Conservation (phyloP, 2,888 invertebrate genomes). For the Caenorhabditis sp. region DNA sequence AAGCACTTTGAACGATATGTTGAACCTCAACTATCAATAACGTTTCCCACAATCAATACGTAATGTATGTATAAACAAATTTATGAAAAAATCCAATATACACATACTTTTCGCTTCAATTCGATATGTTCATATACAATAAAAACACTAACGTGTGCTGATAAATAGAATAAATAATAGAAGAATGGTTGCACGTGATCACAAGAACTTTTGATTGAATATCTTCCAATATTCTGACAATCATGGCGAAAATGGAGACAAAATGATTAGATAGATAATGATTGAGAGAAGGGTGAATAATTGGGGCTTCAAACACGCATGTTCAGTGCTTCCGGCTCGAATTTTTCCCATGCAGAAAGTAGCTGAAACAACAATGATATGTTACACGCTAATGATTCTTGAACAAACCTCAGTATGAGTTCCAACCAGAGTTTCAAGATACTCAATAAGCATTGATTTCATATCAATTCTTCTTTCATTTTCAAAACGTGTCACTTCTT, state of each 20-base stretch:
- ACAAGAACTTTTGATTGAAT: neutral
- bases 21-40: too few species aligned
- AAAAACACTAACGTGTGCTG: neutral
- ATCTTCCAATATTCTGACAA: neutral
- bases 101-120: neutral
- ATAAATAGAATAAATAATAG: neutral
- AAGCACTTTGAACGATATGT: too few species aligned
- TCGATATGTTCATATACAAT: neutral
- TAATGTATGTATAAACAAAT: conserved; percentile 4
- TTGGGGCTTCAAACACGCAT: conserved; percentile 74
- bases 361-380: conserved; percentile 76
- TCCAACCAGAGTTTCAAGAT: conserved; percentile 90
- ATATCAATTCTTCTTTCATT: conserved; percentile 92
- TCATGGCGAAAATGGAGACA: neutral
- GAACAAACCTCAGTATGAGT: conserved; percentile 87
- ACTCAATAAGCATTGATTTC: conserved; percentile 85
- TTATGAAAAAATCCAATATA: neutral
- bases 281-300: neutral
- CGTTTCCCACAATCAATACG: too few species aligned
- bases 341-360: conserved; percentile 92
- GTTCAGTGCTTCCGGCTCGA: conserved; percentile 91
- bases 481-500: conserved; percentile 89
- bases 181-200: neutral
- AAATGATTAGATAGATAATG: neutral
- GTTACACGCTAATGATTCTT: neutral